Conservation (phyloP, 2,113 vertebrate genomes). For the Nannobrachium achirus region DNA sequence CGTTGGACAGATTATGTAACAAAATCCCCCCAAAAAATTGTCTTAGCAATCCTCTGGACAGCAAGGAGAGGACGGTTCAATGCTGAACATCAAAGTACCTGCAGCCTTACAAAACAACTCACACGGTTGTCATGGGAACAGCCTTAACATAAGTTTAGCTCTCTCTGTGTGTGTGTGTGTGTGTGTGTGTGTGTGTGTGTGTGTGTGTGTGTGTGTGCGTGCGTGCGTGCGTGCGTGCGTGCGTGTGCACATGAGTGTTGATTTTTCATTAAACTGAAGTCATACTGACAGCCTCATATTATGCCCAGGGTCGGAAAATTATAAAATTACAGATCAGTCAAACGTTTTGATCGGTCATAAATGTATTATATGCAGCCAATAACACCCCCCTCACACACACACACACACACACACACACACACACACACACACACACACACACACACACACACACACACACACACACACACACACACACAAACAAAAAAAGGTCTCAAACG, state of each 20-base stretch:
- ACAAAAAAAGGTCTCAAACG: too few relatives aligned
- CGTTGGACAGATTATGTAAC: conserved; percentile 46
- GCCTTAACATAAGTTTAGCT: conserved; percentile 15
- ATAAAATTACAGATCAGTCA: too few relatives aligned
- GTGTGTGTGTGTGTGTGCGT: not conserved
- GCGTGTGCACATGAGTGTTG: not conserved
- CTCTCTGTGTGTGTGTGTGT: not conserved
- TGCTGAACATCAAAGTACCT: not conserved
- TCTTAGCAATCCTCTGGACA: conserved; percentile 1
- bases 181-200: not conserved
- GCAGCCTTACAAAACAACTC: conserved; percentile 17
- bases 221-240: not conserved
- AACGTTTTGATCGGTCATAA: too few relatives aligned
- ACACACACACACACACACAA: too few relatives aligned
- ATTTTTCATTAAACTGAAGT: too few relatives aligned
- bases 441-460: too few relatives aligned
- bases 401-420: too few relatives aligned
- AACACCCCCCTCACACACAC: too few relatives aligned
- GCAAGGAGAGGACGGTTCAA: not conserved
- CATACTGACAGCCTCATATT: too few relatives aligned
- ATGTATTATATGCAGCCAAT: too few relatives aligned
- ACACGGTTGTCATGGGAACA: conserved; percentile 49
- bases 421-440: too few relatives aligned
- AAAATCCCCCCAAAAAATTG: conserved; percentile 36
- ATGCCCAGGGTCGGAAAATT: too few relatives aligned